phyloP scores from a whole-genome alignment of 2,113 vertebrate species.

The Menura novaehollandiae region DNA sequence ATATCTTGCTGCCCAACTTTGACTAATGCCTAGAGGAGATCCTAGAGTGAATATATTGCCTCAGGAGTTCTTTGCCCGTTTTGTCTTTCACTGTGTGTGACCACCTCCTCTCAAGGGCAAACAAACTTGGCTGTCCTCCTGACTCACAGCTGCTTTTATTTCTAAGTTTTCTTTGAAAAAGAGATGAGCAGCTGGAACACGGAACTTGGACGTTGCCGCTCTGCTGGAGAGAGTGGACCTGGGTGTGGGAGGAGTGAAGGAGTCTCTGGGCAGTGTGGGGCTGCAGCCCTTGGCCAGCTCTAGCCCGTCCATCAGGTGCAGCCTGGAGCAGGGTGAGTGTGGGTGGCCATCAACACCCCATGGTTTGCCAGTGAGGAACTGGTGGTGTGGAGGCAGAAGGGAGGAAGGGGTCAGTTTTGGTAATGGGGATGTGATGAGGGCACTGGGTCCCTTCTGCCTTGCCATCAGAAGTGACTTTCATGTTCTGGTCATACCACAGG shows the following conservation, averaged over 20 bases:
- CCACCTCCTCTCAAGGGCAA: conserved; percentile 43
- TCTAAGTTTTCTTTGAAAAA: conserved; percentile 49
- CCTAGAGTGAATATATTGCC: background rate
- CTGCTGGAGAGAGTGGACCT: background rate
- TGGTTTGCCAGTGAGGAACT: background rate
- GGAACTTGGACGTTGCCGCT: background rate
- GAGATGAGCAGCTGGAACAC: conserved; percentile 23
- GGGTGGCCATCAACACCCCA: background rate
- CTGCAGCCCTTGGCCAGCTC: background rate
- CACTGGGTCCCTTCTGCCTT: background rate
- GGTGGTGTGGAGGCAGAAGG: background rate
- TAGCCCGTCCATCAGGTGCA: background rate
- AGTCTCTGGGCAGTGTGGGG: background rate
- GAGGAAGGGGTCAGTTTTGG: background rate
- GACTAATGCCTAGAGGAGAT: background rate
- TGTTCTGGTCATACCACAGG: background rate
- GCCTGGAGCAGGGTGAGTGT: conserved; percentile 26
- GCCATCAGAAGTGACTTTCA: background rate
- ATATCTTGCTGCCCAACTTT: background rate
- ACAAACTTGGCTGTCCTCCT: conserved; percentile 35
- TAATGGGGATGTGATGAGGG: background rate
- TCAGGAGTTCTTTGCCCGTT: background rate
- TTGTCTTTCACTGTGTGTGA: background rate
- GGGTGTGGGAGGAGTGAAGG: background rate
- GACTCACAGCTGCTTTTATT: conserved; percentile 13